Evolutionary conservation across 1,140 invertebrate genomes (phyloP).

Genomic region (Macrocentrus cingulum): DNA sequence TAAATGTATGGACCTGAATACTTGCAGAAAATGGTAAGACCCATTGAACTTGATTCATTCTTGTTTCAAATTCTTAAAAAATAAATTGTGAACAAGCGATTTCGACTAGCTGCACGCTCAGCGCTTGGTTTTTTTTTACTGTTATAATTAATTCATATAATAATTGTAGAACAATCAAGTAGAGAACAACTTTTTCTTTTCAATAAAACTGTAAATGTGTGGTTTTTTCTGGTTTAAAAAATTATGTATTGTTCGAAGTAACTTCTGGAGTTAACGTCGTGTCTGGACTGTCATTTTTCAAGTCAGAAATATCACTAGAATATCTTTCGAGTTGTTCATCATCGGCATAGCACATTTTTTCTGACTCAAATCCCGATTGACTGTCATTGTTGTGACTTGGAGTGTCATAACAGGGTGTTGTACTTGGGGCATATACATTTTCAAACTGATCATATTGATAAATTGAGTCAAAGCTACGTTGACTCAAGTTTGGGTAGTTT

Average conservation of each 20-base stretch:
- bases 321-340: neutral
- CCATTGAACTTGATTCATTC: neutral
- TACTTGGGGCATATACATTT: conserved; percentile 62
- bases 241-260: too few species aligned
- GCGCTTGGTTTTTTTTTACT: neutral
- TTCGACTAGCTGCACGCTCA: conserved; percentile 25
- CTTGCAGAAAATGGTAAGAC: neutral
- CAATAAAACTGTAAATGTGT: too few species aligned
- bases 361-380: conserved; percentile 36
- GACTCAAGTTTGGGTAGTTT: conserved; percentile 44
- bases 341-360: conserved; percentile 46
- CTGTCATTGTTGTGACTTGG: conserved; percentile 44
- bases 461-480: conserved; percentile 47
- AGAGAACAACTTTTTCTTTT: too few species aligned
- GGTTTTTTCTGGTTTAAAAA: too few species aligned
- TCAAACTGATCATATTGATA: conserved; percentile 57
- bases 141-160: neutral
- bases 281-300: conserved; percentile 20
- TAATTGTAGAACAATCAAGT: neutral
- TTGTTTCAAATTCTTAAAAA: neutral
- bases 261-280: too few species aligned
- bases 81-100: conserved; percentile 17
- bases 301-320: conserved; percentile 6
- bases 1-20: too few species aligned
- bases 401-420: conserved; percentile 60